Conservation (phyloP, 2,797 vertebrate species). For the Sebastiscus albofasciatus region DNA sequence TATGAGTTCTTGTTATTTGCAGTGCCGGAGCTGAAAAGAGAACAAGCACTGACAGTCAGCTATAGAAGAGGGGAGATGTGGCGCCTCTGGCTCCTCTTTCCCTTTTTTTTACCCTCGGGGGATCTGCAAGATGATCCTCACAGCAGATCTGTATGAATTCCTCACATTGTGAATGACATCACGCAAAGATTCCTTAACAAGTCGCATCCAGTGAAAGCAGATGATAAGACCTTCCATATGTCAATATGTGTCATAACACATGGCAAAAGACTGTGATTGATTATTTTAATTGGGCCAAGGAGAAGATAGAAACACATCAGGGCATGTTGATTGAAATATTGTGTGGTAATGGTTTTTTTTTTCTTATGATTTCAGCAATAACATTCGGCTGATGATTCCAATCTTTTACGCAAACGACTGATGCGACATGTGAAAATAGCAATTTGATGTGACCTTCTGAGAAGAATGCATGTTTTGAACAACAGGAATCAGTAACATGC, state of each 20-base stretch:
- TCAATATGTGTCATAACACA: slow-evolving; percentile 47
- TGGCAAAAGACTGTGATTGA: slow-evolving; percentile 57
- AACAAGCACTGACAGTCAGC: slow-evolving; percentile 35
- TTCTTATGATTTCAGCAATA: slow-evolving; percentile 26
- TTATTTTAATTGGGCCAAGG: slow-evolving; percentile 51
- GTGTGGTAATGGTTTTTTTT: slow-evolving; percentile 34
- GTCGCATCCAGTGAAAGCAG: slow-evolving; percentile 72
- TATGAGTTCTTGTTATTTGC: slow-evolving; percentile 40
- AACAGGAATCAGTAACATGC: not conserved
- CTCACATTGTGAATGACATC: slow-evolving; percentile 75
- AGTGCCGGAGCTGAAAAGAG: slow-evolving; percentile 12
- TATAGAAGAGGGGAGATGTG: not conserved
- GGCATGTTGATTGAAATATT: slow-evolving; percentile 53
- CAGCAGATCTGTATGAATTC: slow-evolving; percentile 70
- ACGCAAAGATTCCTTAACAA: slow-evolving; percentile 80
- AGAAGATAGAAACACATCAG: slow-evolving; percentile 47
- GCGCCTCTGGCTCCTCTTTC: slow-evolving; percentile 24
- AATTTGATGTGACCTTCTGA: not conserved
- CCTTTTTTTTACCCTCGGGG: not conserved
- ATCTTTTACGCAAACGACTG: slow-evolving; percentile 17
- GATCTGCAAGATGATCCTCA: slow-evolving; percentile 56
- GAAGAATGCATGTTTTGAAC: slow-evolving; percentile 2
- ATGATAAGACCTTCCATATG: slow-evolving; percentile 47
- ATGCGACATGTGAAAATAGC: slow-evolving; percentile 19
- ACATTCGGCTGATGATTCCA: not conserved